Evolutionary conservation across 2,888 invertebrate species (phyloP).

Genomic region (Eumerus sabulonum): DNA sequence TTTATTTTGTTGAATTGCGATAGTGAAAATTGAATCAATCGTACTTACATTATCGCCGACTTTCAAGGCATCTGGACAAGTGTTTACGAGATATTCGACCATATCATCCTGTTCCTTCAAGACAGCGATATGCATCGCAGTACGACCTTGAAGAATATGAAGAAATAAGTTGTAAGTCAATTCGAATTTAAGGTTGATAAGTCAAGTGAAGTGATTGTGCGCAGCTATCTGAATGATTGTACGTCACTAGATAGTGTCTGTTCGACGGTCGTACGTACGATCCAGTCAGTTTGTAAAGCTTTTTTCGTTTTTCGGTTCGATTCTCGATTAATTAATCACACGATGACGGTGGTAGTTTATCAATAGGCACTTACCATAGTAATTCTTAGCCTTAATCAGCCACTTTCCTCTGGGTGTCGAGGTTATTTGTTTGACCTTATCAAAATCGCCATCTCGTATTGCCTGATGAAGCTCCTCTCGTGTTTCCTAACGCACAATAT

Average conservation of each 20-base stretch:
- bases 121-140: conserved; percentile 92
- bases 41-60: conserved; percentile 92
- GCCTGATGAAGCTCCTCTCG: conserved; percentile 88
- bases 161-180: no score
- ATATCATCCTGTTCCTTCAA: conserved; percentile 90
- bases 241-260: no score
- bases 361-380: conserved; percentile 74
- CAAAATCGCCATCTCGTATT: conserved; percentile 83
- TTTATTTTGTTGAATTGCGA: no score
- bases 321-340: no score
- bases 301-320: no score
- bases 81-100: conserved; percentile 86
- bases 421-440: conserved; percentile 81
- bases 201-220: no score
- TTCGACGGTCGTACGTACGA: no score
- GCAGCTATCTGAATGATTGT: no score
- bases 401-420: conserved; percentile 76
- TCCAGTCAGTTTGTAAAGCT: no score
- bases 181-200: background rate
- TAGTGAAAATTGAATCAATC: no score
- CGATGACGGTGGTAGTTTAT: no score
- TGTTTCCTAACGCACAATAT: conserved; percentile 81
- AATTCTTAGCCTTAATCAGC: conserved; percentile 77
- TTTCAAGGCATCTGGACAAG: conserved; percentile 86
- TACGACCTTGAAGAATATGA: no score